Percentiles rank a stretch among this genome's conserved stretches.
These are phyloP conservation scores for Enteromius mattozi DNA, from an alignment of 2,797 vertebrate genomes.

Conservation along the genomic window DNA sequence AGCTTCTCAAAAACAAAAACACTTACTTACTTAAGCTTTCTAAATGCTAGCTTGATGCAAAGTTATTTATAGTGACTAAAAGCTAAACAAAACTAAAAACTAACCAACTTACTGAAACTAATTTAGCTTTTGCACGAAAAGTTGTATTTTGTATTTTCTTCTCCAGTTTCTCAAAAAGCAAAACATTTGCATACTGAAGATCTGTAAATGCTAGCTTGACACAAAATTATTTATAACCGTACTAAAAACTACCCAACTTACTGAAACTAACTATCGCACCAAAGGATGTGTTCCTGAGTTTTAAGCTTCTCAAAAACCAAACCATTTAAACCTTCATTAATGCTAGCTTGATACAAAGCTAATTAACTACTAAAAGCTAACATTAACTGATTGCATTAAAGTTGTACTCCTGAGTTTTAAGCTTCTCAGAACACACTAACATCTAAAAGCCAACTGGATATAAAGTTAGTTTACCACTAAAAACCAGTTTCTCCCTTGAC, in stretches of 20 bases:
- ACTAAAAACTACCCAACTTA: no score
- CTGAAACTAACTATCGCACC: no score
- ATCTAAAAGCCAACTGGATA: background rate
- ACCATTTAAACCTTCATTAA: no score
- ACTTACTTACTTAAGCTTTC: no score
- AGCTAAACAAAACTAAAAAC: no score
- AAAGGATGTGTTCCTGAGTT: no score
- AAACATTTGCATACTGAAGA: conserved; percentile 1
- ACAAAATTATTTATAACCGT: background rate
- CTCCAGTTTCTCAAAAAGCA: conserved; percentile 56
- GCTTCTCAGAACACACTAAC: background rate
- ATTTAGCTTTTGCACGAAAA: background rate
- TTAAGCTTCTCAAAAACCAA: no score
- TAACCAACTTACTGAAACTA: no score
- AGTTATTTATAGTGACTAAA: no score
- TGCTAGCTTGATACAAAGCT: no score
- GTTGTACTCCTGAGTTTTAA: background rate
- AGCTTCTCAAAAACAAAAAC: no score
- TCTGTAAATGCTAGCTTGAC: background rate
- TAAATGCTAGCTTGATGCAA: no score
- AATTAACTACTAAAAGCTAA: background rate
- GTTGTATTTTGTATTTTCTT: conserved; percentile 49
- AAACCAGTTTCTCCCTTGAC: background rate
- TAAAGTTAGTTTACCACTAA: background rate
- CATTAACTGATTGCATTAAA: background rate